Evolutionary conservation across 2,113 vertebrate species (phyloP).

Genomic region (Alexandromys fortis): DNA sequence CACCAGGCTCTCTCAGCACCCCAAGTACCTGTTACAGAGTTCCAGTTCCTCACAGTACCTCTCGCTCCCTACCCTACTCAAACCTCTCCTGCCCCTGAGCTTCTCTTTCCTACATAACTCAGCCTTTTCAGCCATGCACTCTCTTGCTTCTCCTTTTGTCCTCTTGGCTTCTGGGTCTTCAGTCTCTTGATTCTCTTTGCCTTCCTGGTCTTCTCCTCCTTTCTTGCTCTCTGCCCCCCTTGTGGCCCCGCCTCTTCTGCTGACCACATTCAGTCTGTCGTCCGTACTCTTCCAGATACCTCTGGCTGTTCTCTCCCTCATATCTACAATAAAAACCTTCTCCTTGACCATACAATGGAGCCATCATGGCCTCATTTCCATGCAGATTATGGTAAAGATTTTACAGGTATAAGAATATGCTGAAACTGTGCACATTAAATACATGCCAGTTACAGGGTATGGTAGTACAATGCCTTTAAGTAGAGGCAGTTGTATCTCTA

Average conservation of each 20-base stretch:
- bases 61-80: not conserved
- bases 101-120: not conserved
- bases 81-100: not conserved
- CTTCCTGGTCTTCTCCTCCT: no score
- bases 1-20: no score
- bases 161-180: no score
- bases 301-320: no score
- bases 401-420: not conserved
- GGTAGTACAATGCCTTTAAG: not conserved
- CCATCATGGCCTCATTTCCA: not conserved
- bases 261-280: no score
- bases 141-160: not conserved
- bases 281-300: no score
- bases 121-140: not conserved
- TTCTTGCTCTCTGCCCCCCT: no score
- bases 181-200: no score
- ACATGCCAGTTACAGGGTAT: not conserved
- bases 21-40: no score
- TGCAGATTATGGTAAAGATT: not conserved
- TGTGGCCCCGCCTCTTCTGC: no score
- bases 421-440: not conserved
- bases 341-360: no score
- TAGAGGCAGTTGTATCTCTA: not conserved
- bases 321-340: no score
- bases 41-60: not conserved